These are phyloP conservation scores for Heliangelus exortis DNA, from an alignment of 2,797 vertebrate species.

Conservation along the genomic window DNA sequence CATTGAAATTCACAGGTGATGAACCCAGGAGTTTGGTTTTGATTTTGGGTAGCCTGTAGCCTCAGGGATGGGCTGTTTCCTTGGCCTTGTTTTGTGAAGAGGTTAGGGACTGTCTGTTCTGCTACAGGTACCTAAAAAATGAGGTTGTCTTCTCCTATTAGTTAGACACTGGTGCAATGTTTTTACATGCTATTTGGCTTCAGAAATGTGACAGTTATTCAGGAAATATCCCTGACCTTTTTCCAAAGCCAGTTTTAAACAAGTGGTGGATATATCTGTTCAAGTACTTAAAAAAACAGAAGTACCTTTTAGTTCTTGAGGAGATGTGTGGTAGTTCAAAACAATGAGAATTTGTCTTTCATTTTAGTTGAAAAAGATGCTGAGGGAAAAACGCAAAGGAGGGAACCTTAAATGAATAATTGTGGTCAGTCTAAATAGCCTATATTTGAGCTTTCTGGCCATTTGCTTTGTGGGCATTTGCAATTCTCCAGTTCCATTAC, in stretches of 20 bases:
- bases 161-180: neutral
- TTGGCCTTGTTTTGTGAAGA: neutral
- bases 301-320: neutral
- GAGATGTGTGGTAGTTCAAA: neutral
- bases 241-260: neutral
- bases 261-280: neutral
- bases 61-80: neutral
- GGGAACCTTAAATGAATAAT: neutral
- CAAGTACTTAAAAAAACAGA: neutral
- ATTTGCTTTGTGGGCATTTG: neutral
- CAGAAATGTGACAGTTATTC: neutral
- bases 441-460: neutral
- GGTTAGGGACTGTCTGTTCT: neutral
- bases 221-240: neutral
- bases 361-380: neutral
- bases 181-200: neutral
- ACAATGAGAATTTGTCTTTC: neutral
- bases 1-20: neutral
- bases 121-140: neutral
- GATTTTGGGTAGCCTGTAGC: neutral
- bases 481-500: neutral
- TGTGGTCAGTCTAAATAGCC: neutral
- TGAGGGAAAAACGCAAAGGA: neutral
- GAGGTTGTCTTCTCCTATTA: neutral
- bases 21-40: neutral